Percentiles rank a stretch among this genome's conserved stretches.
These are phyloP conservation scores for Epinotia demarniana DNA, from an alignment of 2,888 invertebrate genomes.

Conservation along the genomic window DNA sequence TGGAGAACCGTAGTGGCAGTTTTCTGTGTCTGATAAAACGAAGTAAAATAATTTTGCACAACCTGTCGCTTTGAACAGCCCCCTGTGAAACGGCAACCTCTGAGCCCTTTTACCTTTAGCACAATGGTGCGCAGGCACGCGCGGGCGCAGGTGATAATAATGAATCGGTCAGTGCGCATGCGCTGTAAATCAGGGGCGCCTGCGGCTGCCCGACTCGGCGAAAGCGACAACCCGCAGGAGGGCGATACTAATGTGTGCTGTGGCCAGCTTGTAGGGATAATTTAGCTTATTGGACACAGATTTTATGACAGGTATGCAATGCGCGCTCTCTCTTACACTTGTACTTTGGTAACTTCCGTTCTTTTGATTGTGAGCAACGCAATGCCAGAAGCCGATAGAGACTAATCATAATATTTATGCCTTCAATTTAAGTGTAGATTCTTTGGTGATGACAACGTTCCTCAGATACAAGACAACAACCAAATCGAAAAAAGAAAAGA, in stretches of 20 bases:
- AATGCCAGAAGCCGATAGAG: too few relatives aligned
- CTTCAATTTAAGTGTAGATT: too few relatives aligned
- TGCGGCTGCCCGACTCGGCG: conserved; percentile 55
- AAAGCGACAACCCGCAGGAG: conserved; percentile 60
- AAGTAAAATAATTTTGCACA: not conserved
- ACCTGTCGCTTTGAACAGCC: not conserved
- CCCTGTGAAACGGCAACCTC: conserved; percentile 24
- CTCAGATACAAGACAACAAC: too few relatives aligned
- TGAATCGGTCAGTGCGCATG: conserved; percentile 57
- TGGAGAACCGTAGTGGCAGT: not conserved
- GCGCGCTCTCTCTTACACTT: not conserved
- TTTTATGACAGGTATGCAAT: not conserved
- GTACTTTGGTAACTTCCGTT: not conserved
- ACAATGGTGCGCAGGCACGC: conserved; percentile 42
- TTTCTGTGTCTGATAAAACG: too few relatives aligned
- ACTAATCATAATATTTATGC: too few relatives aligned
- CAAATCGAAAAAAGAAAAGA: too few relatives aligned
- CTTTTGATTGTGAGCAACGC: too few relatives aligned
- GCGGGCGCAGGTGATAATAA: conserved; percentile 58
- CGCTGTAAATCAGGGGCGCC: conserved; percentile 58
- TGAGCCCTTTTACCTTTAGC: conserved; percentile 44
- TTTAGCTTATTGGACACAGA: not conserved
- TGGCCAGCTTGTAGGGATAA: conserved; percentile 38
- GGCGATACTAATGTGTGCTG: conserved; percentile 55
- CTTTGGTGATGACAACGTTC: too few relatives aligned